Evolutionary conservation across 2,113 vertebrate species (phyloP).

Genomic region (Scatophagus argus): DNA sequence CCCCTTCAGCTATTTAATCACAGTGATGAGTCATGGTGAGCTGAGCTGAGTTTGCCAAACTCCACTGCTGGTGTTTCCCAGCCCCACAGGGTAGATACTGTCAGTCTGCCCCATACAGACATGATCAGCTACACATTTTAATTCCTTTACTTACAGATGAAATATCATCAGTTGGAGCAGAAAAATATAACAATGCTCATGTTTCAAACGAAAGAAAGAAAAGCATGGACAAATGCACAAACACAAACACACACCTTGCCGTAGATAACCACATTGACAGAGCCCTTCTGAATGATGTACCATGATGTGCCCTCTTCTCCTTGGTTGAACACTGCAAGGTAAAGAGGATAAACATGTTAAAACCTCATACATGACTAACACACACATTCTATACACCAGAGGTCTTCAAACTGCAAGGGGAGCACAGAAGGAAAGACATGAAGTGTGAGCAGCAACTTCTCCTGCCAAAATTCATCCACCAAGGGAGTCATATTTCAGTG

Average conservation of each 20-base stretch:
- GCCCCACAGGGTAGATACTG: conserved; percentile 20
- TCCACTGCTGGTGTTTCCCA: conserved; percentile 59
- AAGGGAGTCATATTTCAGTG: no score
- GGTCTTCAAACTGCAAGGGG: not conserved
- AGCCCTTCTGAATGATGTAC: conserved; percentile 99
- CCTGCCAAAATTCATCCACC: not conserved
- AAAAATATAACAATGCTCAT: not conserved
- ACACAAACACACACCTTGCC: conserved; percentile 87
- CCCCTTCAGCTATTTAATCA: conserved; percentile 62
- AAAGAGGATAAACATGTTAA: conserved; percentile 16
- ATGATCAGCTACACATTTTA: conserved; percentile 17
- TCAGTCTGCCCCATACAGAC: conserved; percentile 20
- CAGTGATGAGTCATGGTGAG: conserved; percentile 61
- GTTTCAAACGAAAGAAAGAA: conserved; percentile 5
- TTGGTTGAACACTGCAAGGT: conserved; percentile 96
- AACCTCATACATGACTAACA: not conserved
- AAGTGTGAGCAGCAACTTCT: not conserved
- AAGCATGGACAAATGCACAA: not conserved
- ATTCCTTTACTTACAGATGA: conserved; percentile 11
- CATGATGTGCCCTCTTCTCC: conserved; percentile 99
- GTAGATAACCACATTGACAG: conserved; percentile 99
- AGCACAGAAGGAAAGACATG: not conserved
- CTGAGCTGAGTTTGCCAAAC: conserved; percentile 53
- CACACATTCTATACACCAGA: not conserved
- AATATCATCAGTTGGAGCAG: conserved; percentile 29